phyloP scores from a whole-genome alignment of 2,888 invertebrate genomes.

The Mesorhabditis sp. region DNA sequence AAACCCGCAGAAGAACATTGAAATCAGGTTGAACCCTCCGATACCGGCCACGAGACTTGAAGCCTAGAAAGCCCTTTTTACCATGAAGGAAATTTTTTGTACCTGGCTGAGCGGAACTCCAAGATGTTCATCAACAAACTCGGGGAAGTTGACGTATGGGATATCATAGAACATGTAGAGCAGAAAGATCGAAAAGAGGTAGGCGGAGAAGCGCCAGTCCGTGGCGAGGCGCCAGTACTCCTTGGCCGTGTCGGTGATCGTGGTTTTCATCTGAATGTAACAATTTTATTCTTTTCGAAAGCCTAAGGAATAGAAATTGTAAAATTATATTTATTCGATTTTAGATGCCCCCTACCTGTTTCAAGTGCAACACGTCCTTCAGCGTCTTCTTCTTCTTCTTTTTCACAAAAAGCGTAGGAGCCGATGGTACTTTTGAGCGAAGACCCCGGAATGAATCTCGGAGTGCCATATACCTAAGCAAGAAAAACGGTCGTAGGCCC shows the following conservation, averaged over 20 bases:
- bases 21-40: slow-evolving; percentile 83
- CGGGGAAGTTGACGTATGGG: slow-evolving; percentile 81
- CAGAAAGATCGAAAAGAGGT: slow-evolving; percentile 62
- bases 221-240: slow-evolving; percentile 11
- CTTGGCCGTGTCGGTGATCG: slow-evolving; percentile 9
- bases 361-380: slow-evolving; percentile 1
- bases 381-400: slow-evolving; percentile 17
- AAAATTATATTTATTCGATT: too few species aligned
- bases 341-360: too few species aligned
- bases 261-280: slow-evolving; percentile 7
- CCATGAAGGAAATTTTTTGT: not conserved
- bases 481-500: too few species aligned
- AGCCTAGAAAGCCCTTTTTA: slow-evolving; percentile 61
- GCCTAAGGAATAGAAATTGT: too few species aligned
- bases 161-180: slow-evolving; percentile 86
- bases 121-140: slow-evolving; percentile 70
- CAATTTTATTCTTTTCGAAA: not conserved
- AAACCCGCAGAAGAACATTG: slow-evolving; percentile 82
- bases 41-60: slow-evolving; percentile 80
- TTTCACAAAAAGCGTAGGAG: slow-evolving; percentile 22
- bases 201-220: slow-evolving; percentile 10
- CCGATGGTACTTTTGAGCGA: slow-evolving; percentile 31
- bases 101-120: slow-evolving; percentile 42
- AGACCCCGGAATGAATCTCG: slow-evolving; percentile 13
- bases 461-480: not conserved